These are phyloP conservation scores for Pycnomerus fuliginosus DNA, from an alignment of 2,888 invertebrate species.

Conservation along the genomic window DNA sequence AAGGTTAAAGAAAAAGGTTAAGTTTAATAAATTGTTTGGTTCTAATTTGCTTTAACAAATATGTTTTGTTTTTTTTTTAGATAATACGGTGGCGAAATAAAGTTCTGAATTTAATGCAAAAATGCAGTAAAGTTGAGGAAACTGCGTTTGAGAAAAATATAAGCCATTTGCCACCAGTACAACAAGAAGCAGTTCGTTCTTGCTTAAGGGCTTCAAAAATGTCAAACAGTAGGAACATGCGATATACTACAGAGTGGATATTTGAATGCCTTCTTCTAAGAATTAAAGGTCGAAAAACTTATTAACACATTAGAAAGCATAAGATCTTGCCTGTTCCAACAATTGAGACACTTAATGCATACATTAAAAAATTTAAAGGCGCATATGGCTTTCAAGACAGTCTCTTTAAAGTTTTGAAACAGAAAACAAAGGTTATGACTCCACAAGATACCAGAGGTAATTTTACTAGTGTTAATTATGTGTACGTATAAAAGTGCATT, in stretches of 20 bases:
- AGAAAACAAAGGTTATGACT: background rate
- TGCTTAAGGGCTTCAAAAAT: background rate
- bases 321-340: conserved; percentile 1
- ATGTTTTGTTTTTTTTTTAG: no score
- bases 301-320: background rate
- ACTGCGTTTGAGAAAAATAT: no score
- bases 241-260: conserved; percentile 1
- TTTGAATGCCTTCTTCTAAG: conserved; percentile 1
- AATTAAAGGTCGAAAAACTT: background rate
- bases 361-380: background rate
- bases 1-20: no score
- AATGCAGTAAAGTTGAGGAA: no score
- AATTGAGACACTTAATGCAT: background rate
- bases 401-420: conserved; percentile 1
- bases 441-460: background rate
- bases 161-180: background rate
- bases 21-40: no score
- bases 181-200: background rate
- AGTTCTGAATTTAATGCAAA: no score
- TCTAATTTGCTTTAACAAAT: no score
- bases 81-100: no score
- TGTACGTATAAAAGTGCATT: no score
- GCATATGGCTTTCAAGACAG: conserved; percentile 1
- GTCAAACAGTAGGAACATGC: background rate
- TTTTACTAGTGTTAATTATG: no score